Percentiles rank a stretch among this genome's conserved stretches.
These are phyloP conservation scores for Notodonta ziczac DNA, from an alignment of 2,888 invertebrate species.

Conservation along the genomic window DNA sequence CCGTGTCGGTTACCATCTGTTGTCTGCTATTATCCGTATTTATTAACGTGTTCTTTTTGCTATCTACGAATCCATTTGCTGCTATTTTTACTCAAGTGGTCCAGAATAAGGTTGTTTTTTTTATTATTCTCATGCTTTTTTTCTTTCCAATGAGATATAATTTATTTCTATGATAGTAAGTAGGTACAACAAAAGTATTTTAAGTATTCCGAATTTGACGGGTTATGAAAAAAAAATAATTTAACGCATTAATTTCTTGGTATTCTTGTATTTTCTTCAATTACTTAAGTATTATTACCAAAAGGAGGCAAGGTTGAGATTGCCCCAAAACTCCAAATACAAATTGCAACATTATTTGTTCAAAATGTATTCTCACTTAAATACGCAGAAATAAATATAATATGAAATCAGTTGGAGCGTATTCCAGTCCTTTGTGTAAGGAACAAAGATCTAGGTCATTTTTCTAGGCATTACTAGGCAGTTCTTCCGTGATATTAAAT, in stretches of 20 bases:
- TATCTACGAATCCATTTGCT: background rate
- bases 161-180: no score
- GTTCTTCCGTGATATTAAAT: slow-evolving; percentile 35
- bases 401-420: background rate
- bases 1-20: background rate
- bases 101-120: no score
- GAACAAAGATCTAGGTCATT: slow-evolving; percentile 18
- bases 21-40: background rate
- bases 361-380: background rate
- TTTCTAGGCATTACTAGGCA: slow-evolving; percentile 20
- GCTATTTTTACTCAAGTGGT: background rate
- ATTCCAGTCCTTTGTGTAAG: background rate
- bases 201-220: no score
- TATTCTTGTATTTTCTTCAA: no score
- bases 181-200: no score
- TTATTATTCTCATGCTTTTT: no score
- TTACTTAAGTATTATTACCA: no score
- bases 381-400: background rate
- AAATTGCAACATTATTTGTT: background rate
- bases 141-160: no score
- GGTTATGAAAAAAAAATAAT: no score
- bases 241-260: no score
- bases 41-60: background rate
- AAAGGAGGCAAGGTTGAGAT: no score
- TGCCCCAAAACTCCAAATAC: background rate